Conservation (phyloP, 2,113 vertebrate genomes). For the Scytalopus superciliaris region DNA sequence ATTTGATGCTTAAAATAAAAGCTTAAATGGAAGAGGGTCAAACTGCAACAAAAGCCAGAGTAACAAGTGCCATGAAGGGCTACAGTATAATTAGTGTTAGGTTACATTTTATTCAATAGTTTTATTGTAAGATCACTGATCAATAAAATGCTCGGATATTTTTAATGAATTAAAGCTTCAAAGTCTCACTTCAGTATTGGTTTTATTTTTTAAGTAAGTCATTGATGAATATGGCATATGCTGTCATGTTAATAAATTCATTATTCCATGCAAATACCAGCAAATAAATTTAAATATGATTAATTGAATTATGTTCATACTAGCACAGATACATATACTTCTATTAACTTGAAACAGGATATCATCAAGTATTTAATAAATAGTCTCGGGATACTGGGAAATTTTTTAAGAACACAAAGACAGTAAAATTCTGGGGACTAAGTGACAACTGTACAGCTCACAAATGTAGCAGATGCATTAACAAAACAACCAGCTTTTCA, state of each 20-base stretch:
- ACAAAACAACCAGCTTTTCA: constrained; percentile 53
- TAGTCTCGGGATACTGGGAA: background rate
- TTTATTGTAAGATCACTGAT: background rate
- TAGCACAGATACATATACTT: background rate
- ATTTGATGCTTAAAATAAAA: background rate
- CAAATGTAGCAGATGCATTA: background rate
- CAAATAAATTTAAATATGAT: constrained; percentile 33
- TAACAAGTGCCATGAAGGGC: background rate
- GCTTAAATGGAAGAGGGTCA: background rate
- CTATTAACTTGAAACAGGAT: background rate
- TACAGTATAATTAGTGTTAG: background rate
- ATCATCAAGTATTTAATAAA: background rate
- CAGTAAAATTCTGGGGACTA: background rate
- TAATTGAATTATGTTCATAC: constrained; percentile 10
- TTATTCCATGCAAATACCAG: constrained; percentile 19
- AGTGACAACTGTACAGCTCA: background rate
- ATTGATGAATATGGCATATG: background rate
- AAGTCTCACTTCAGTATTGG: background rate
- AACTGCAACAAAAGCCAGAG: background rate
- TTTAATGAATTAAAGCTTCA: background rate
- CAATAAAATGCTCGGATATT: background rate
- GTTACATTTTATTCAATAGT: background rate
- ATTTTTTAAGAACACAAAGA: background rate
- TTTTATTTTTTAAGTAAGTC: constrained; percentile 7
- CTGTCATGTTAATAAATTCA: background rate